Evolutionary conservation across 2,888 invertebrate species (phyloP).

Genomic region (Yponomeuta cagnagella): DNA sequence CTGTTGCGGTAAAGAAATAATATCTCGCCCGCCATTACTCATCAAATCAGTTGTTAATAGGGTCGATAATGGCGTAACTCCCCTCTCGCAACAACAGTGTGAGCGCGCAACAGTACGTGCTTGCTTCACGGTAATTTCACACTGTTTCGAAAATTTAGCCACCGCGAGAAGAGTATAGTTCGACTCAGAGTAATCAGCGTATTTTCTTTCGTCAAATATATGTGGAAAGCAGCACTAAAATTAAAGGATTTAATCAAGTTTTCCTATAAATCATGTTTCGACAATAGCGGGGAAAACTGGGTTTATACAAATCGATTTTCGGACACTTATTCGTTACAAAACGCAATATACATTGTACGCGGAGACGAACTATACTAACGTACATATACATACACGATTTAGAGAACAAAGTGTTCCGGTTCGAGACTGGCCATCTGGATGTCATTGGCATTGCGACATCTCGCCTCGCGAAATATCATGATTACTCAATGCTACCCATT

Average conservation of each 20-base stretch:
- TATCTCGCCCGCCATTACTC: not conserved
- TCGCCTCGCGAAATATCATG: not conserved
- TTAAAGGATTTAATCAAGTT: too few relatives aligned
- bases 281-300: too few relatives aligned
- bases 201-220: not conserved
- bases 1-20: not conserved
- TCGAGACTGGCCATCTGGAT: not conserved
- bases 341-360: not conserved
- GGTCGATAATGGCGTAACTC: not conserved
- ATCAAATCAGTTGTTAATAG: not conserved
- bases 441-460: not conserved
- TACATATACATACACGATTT: not conserved
- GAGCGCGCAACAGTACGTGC: not conserved
- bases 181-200: not conserved
- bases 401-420: not conserved
- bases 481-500: not conserved
- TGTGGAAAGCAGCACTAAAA: too few relatives aligned
- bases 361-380: not conserved
- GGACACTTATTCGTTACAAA: too few relatives aligned
- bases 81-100: not conserved
- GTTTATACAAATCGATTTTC: too few relatives aligned
- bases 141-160: not conserved
- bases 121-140: constrained; percentile 3
- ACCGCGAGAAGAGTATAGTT: not conserved
- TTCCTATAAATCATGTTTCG: too few relatives aligned